Evolutionary conservation across 2,113 vertebrate genomes (phyloP).

Genomic region (Myocastor coypus): DNA sequence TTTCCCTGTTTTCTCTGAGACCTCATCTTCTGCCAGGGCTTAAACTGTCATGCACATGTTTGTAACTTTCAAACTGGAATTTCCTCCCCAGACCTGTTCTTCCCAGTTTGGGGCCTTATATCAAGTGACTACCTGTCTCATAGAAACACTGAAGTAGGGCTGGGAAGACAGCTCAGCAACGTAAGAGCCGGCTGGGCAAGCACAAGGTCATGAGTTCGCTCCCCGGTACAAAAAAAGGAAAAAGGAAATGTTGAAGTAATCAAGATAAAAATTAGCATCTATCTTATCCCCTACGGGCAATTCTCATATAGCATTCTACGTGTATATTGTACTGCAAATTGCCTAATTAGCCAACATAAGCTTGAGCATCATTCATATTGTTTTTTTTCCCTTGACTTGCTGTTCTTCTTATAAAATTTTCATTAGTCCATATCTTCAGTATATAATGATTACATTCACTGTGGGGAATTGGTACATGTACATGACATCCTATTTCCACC

Average conservation of each 20-base stretch:
- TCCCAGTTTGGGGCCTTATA: not conserved
- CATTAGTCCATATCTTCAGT: not conserved
- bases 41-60: not conserved
- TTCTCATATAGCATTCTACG: not conserved
- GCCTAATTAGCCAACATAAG: not conserved
- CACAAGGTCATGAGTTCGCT: no score
- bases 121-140: not conserved
- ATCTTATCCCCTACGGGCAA: not conserved
- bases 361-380: not conserved
- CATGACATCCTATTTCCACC: no score
- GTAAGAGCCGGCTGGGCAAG: no score
- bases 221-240: no score
- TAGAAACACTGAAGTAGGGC: not conserved
- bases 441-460: not conserved
- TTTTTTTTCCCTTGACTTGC: not conserved
- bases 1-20: not conserved
- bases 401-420: not conserved
- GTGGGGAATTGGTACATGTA: not conserved
- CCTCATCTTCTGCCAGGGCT: not conserved
- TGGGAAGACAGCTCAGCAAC: no score
- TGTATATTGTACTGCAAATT: not conserved
- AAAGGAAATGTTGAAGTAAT: not conserved
- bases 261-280: not conserved
- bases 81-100: not conserved
- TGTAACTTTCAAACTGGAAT: not conserved